Evolutionary conservation across 1,140 invertebrate species (phyloP).

Genomic region (Chironomus striatipennis): DNA sequence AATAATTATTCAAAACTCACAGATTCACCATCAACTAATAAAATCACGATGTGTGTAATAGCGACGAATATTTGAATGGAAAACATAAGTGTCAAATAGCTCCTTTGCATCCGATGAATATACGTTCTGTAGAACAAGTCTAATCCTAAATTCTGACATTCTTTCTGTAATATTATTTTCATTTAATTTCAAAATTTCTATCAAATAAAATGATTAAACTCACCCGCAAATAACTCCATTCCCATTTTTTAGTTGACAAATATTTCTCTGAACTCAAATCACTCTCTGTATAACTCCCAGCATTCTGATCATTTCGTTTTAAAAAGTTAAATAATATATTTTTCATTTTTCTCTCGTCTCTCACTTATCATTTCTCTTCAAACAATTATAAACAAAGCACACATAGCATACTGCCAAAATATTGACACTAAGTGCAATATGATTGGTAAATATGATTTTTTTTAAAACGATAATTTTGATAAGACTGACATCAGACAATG

Average conservation of each 20-base stretch:
- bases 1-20: constrained; percentile 34
- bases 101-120: constrained; percentile 63
- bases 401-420: background rate
- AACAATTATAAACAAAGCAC: background rate
- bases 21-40: constrained; percentile 45
- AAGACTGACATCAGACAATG: background rate
- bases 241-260: constrained; percentile 41
- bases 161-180: constrained; percentile 46
- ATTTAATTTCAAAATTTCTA: constrained; percentile 24
- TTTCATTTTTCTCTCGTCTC: background rate
- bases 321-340: background rate
- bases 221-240: constrained; percentile 51
- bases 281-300: background rate
- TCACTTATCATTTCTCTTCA: background rate
- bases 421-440: background rate
- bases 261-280: constrained; percentile 3
- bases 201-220: constrained; percentile 26
- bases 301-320: background rate
- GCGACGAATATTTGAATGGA: constrained; percentile 57
- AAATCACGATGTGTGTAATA: constrained; percentile 47
- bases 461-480: background rate
- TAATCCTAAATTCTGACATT: constrained; percentile 62
- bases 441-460: background rate
- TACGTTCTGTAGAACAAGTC: constrained; percentile 64
- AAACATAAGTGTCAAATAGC: constrained; percentile 66